A percentile compares a stretch with the other conserved stretches of the same genome.
Conservation (phyloP, 1,140 invertebrate genomes). For the Drosophila nigromelanica region DNA sequence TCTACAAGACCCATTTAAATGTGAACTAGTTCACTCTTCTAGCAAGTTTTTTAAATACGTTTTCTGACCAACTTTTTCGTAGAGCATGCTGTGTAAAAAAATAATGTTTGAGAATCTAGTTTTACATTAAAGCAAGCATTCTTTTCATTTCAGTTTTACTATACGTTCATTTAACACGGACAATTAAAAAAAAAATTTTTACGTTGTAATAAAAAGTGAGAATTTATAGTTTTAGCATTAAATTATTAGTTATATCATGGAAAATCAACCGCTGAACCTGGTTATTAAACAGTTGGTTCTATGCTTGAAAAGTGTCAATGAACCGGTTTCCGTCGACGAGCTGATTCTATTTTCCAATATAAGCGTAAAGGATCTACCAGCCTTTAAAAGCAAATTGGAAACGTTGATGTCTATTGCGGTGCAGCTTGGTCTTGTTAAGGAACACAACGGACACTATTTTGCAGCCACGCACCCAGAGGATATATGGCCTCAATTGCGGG, state of each 20-base stretch:
- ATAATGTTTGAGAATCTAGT: not conserved
- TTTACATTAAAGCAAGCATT: not conserved
- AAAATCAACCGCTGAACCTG: not conserved
- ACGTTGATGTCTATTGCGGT: slow-evolving; percentile 7
- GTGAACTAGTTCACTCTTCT: not conserved
- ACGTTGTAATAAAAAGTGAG: no score
- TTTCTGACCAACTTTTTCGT: not conserved
- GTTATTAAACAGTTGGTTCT: slow-evolving; percentile 6
- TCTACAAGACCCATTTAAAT: not conserved
- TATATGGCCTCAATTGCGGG: not conserved
- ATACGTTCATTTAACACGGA: not conserved
- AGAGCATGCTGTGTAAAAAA: not conserved
- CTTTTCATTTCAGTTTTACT: not conserved
- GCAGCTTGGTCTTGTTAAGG: slow-evolving; percentile 12
- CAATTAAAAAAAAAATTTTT: not conserved
- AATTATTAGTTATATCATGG: not conserved
- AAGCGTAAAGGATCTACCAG: not conserved
- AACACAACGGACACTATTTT: slow-evolving; percentile 28
- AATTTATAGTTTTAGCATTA: not conserved
- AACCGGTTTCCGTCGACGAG: slow-evolving; percentile 5
- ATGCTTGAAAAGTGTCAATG: slow-evolving; percentile 5
- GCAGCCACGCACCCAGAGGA: slow-evolving; percentile 15
- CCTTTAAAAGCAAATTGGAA: not conserved
- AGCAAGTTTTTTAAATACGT: no score
- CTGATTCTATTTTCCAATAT: not conserved